Percentiles rank a stretch among this genome's conserved stretches.
Conservation (phyloP, 2,888 invertebrate species). For the Thereva unica region DNA sequence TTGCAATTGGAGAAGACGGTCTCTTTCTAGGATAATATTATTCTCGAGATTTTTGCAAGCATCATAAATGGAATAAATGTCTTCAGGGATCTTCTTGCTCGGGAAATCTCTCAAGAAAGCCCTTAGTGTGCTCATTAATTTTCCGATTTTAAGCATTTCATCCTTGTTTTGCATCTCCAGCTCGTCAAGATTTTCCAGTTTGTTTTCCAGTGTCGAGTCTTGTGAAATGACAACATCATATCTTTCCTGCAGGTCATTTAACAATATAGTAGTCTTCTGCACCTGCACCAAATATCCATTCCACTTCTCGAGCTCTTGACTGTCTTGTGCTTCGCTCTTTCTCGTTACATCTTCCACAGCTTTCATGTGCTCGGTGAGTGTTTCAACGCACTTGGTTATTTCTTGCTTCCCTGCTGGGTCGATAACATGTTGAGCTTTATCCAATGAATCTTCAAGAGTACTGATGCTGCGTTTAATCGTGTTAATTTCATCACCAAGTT, state of each 20-base stretch:
- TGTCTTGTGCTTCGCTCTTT: constrained; percentile 63
- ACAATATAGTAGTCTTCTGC: constrained; percentile 55
- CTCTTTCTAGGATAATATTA: constrained; percentile 71
- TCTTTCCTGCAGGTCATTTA: constrained; percentile 51
- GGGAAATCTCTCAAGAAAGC: constrained; percentile 71
- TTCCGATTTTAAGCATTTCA: constrained; percentile 64
- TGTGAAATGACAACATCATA: constrained; percentile 52
- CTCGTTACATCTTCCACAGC: constrained; percentile 71
- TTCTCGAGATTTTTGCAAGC: constrained; percentile 71
- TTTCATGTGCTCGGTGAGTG: constrained; percentile 68
- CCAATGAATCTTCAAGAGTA: constrained; percentile 65
- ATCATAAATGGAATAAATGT: constrained; percentile 69
- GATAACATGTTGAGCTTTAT: constrained; percentile 52
- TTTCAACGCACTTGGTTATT: constrained; percentile 63
- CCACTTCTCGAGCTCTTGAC: constrained; percentile 71
- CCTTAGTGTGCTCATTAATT: constrained; percentile 67
- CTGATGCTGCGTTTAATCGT: constrained; percentile 70
- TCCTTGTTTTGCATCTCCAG: constrained; percentile 70
- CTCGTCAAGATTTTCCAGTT: constrained; percentile 71
- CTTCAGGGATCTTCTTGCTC: constrained; percentile 68
- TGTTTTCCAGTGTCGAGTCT: constrained; percentile 69
- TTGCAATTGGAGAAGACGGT: constrained; percentile 74
- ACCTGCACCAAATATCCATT: constrained; percentile 70
- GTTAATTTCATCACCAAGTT: constrained; percentile 68
- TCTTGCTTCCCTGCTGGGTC: constrained; percentile 60